A percentile compares a stretch with the other conserved stretches of the same genome.
Conservation (phyloP, 2,797 vertebrate genomes). For the Catostomus latipinnis region DNA sequence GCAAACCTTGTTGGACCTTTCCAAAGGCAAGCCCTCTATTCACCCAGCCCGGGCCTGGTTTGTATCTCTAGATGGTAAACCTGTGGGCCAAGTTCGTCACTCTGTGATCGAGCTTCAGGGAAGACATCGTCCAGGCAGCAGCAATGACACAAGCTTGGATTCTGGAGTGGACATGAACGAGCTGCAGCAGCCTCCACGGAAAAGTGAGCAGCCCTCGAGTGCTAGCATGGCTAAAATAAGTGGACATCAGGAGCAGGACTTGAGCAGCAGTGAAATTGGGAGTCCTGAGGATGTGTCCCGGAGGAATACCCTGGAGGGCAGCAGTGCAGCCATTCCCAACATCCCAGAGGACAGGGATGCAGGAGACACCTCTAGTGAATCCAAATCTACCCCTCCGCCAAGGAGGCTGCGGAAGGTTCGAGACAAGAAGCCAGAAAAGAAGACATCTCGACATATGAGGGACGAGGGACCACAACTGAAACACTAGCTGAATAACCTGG, state of each 20-base stretch:
- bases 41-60: conserved; percentile 93
- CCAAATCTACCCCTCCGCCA: conserved; percentile 78
- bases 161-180: conserved; percentile 98
- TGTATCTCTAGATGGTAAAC: conserved; percentile 93
- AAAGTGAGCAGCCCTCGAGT: conserved; percentile 83
- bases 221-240: conserved; percentile 83
- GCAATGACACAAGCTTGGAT: conserved; percentile 95
- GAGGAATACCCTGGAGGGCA: conserved; percentile 85
- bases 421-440: conserved; percentile 85
- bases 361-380: conserved; percentile 80
- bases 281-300: conserved; percentile 89
- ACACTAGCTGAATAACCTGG: conserved; percentile 52
- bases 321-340: conserved; percentile 82
- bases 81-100: conserved; percentile 90
- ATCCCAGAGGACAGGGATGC: conserved; percentile 80
- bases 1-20: conserved; percentile 89
- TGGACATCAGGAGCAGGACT: conserved; percentile 87
- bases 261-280: conserved; percentile 93
- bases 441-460: conserved; percentile 85
- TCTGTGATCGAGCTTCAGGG: conserved; percentile 93
- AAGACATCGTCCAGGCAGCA: conserved; percentile 84
- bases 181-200: conserved; percentile 81
- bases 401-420: conserved; percentile 80
- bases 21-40: conserved; percentile 85
- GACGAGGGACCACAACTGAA: conserved; percentile 87